phyloP scores from a whole-genome alignment of 2,797 vertebrate genomes.

The Heterohyrax brucei region DNA sequence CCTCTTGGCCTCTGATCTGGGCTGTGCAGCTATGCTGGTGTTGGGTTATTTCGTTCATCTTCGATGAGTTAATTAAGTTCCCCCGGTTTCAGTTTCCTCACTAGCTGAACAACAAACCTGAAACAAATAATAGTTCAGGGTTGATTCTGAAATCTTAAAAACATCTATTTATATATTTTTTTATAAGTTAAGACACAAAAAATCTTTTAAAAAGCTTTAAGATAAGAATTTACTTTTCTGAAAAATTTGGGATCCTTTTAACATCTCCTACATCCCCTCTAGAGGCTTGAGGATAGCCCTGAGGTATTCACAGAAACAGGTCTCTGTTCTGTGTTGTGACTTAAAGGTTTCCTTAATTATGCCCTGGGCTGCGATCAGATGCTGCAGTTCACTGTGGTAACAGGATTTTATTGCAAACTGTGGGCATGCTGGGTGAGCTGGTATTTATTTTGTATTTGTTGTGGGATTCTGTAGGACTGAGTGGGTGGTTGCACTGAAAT shows the following conservation, averaged over 20 bases:
- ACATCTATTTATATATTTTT: slow-evolving; percentile 14
- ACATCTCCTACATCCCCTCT: neutral
- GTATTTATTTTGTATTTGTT: slow-evolving; percentile 24
- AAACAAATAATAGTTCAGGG: neutral
- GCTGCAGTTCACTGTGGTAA: neutral
- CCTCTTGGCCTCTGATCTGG: accelerated
- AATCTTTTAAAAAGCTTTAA: neutral
- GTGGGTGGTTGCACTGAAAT: neutral
- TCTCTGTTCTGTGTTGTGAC: slow-evolving; percentile 62
- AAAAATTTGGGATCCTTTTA: neutral
- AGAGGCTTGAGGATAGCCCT: neutral
- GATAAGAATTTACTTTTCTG: slow-evolving; percentile 15
- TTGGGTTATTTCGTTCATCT: neutral
- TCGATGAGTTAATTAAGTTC: neutral
- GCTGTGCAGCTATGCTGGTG: accelerated
- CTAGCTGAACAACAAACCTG: neutral
- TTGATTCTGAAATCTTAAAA: slow-evolving; percentile 56
- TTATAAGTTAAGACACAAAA: slow-evolving; percentile 33
- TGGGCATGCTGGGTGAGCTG: neutral
- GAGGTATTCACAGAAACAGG: neutral
- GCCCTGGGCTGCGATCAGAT: slow-evolving; percentile 13
- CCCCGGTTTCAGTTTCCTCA: neutral
- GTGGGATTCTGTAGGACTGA: neutral
- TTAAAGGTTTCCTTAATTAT: slow-evolving; percentile 33
- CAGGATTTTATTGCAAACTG: neutral